Conservation (phyloP, 35 echinoderm and acorn worm species). For the Hemicentrotus pulcherrimus region DNA sequence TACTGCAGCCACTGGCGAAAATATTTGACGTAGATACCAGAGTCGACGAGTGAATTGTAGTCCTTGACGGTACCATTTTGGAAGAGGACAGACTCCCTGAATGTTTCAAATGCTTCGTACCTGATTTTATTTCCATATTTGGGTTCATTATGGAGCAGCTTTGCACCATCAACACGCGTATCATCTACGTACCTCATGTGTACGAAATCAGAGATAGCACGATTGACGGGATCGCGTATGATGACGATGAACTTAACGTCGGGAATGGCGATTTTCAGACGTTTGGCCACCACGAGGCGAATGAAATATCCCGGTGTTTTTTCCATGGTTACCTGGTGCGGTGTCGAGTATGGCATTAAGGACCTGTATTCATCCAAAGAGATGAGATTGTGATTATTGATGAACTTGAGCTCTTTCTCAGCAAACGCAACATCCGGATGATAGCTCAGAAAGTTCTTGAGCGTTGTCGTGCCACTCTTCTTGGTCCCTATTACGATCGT, state of each 20-base stretch:
- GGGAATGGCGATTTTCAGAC: slow-evolving; percentile 15
- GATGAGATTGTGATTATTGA: slow-evolving; percentile 23
- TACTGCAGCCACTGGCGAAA: slow-evolving; percentile 60
- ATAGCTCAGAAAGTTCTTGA: slow-evolving; percentile 68
- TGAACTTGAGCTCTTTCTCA: slow-evolving; percentile 55
- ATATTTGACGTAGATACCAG: slow-evolving; percentile 75
- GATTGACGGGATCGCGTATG: slow-evolving; percentile 64
- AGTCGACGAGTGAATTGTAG: slow-evolving; percentile 70
- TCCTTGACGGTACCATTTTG: slow-evolving; percentile 56
- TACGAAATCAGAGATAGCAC: slow-evolving; percentile 72
- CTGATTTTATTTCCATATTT: neutral
- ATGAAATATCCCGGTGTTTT: slow-evolving; percentile 64
- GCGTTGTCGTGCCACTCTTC: slow-evolving; percentile 70
- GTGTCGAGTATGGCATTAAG: slow-evolving; percentile 47
- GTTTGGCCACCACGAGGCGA: neutral
- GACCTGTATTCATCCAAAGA: slow-evolving; percentile 23
- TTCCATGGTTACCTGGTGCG: slow-evolving; percentile 59
- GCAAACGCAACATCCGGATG: slow-evolving; percentile 71
- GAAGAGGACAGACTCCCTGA: slow-evolving; percentile 78
- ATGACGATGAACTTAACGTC: slow-evolving; percentile 56
- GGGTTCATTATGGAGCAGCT: neutral
- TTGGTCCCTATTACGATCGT: slow-evolving; percentile 65
- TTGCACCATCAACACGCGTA: neutral
- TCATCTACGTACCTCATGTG: slow-evolving; percentile 50
- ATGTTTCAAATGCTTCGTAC: slow-evolving; percentile 58